Conservation (phyloP, 2,797 vertebrate genomes). For the Cyprinella venusta region DNA sequence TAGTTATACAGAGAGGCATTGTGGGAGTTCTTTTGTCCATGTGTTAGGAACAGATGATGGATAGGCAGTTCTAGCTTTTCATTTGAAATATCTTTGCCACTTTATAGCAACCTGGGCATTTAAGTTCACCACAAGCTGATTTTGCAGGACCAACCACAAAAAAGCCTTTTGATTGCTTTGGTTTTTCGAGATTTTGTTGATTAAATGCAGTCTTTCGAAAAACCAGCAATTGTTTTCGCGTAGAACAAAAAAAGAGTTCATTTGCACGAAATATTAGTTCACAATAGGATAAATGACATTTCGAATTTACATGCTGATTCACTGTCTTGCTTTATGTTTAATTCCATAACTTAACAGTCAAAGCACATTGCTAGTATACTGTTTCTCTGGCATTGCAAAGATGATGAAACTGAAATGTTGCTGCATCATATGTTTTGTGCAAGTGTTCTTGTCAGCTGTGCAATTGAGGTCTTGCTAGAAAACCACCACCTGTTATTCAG, state of each 20-base stretch:
- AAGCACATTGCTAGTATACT: background rate
- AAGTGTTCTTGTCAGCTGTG: conserved; percentile 7
- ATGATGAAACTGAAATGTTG: background rate
- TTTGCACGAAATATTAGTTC: background rate
- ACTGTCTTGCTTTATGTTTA: background rate
- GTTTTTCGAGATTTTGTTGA: background rate
- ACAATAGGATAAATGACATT: too few species aligned
- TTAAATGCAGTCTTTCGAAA: background rate
- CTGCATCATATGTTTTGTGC: conserved; percentile 10
- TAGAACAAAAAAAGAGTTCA: background rate
- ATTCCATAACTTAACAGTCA: background rate
- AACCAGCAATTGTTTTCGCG: background rate
- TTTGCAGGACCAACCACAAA: background rate
- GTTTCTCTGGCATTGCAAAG: background rate
- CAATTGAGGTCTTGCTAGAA: conserved; percentile 20
- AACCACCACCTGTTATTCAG: conserved; percentile 22
- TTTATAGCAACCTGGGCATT: conserved; percentile 33
- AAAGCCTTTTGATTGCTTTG: background rate
- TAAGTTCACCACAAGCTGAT: conserved; percentile 22
- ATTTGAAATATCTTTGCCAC: conserved; percentile 53
- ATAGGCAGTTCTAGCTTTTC: background rate
- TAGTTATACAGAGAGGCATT: background rate
- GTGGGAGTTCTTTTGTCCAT: conserved; percentile 10
- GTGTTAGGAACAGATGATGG: conserved; percentile 15
- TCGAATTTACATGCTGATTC: background rate